Percentiles rank a stretch among this genome's conserved stretches.
Evolutionary conservation across 2,113 vertebrate genomes (phyloP).

Genomic region (Phocoena phocoena): DNA sequence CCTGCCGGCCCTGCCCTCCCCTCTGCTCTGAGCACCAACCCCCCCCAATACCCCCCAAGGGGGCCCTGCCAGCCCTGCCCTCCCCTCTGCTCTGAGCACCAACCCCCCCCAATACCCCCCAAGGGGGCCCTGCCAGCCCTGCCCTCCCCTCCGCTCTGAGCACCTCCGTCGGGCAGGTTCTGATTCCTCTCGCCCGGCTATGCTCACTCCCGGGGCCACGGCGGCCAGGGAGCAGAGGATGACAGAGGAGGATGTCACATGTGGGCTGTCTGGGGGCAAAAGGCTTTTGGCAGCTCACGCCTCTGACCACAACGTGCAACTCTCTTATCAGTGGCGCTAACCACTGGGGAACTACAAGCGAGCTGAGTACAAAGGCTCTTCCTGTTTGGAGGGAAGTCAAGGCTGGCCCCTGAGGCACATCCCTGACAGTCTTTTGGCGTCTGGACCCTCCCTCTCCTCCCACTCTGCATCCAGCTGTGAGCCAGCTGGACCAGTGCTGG

Average conservation of each 20-base stretch:
- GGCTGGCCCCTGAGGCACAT: neutral
- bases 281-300: neutral
- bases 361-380: neutral
- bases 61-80: neutral
- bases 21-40: neutral
- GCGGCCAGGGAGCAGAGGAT: neutral
- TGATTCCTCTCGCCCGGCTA: neutral
- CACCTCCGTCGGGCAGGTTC: neutral
- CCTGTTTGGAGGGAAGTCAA: neutral
- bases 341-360: neutral
- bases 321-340: neutral
- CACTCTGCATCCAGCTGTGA: neutral
- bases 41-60: neutral
- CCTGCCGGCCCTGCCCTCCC: neutral
- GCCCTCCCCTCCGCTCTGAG: neutral
- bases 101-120: fast-evolving
- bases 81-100: neutral
- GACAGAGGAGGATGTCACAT: neutral
- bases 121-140: neutral
- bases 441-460: neutral
- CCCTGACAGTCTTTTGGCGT: too few species aligned
- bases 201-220: neutral
- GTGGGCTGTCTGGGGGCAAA: neutral
- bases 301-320: neutral
- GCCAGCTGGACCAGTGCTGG: neutral